Conservation (phyloP, 2,888 invertebrate genomes). For the Polia nebulosa region DNA sequence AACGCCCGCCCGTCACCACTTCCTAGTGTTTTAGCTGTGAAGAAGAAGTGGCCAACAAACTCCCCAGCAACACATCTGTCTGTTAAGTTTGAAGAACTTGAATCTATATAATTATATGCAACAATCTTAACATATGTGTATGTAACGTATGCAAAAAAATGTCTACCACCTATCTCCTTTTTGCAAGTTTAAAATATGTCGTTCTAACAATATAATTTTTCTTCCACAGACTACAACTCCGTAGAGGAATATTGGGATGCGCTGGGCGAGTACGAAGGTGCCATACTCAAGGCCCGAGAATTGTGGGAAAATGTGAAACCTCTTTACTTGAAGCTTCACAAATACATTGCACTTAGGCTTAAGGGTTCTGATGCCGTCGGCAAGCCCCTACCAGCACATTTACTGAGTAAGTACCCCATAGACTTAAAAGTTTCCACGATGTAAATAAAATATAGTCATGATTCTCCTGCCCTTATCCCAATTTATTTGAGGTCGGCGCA, state of each 20-base stretch:
- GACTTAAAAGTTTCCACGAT: slow-evolving; percentile 6
- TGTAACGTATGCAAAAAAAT: too few species aligned
- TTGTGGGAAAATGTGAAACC: slow-evolving; percentile 91
- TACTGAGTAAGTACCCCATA: slow-evolving; percentile 88
- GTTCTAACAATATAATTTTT: slow-evolving; percentile 18
- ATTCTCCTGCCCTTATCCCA: too few species aligned
- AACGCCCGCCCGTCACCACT: too few species aligned
- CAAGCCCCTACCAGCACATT: slow-evolving; percentile 87
- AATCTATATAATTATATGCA: too few species aligned
- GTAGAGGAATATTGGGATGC: slow-evolving; percentile 91
- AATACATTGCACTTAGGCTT: slow-evolving; percentile 88
- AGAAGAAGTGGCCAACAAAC: too few species aligned
- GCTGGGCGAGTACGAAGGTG: slow-evolving; percentile 88
- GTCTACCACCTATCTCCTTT: not conserved
- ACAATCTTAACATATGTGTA: too few species aligned
- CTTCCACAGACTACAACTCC: slow-evolving; percentile 79
- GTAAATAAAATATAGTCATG: slow-evolving; percentile 13
- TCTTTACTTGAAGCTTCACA: slow-evolving; percentile 89
- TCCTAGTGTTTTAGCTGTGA: too few species aligned
- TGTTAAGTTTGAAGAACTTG: too few species aligned
- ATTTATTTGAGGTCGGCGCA: too few species aligned
- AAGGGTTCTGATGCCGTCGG: slow-evolving; percentile 87
- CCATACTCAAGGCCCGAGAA: slow-evolving; percentile 86
- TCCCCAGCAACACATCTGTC: too few species aligned
- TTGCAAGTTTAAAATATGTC: not conserved